Evolutionary conservation across 2,797 vertebrate genomes (phyloP), one percentile per base, ranked within the genome.

Genomic region (Serranus cabrilla): DNA sequence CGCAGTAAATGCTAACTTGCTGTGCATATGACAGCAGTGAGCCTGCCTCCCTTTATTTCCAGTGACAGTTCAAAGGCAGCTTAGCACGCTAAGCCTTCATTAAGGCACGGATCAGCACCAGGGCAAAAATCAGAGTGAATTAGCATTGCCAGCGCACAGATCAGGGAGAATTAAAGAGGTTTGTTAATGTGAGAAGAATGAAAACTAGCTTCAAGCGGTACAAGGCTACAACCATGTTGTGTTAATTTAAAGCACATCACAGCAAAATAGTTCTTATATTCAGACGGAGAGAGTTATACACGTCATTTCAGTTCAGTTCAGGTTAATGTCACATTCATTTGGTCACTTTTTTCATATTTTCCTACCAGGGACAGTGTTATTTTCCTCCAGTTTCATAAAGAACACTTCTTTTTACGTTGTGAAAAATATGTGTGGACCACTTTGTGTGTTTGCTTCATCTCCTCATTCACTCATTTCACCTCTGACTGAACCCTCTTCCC

Each of bases 61-160:
- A 77, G 56, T 82, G 93, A 93, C 92, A 92, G 91, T 91, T 92
- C 89, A 93, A 94, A 93, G 90, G 87, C 71, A 79, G 88, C 81
- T 91, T 76, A 83, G 79, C 79, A 68, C 37, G 58, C 82, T 79
- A 86, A 89, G 89, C 88, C 87, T 85, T 92, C 86, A 94, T 92
- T 93, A 92, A 82, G 82, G 78, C 83, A 78, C 13, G 72, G 89
- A 88, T 92, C 87, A 92, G 75, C 75, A 89, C 77, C 80, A 62
- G 84, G 79, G 76, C 47, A 81, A 71, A 88, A 73, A 80, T 83
- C 76, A 42, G 51, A 64, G 59, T 71, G 68, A 91, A 91, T 92
- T 87, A 87, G 76, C 73, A 70, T 73, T 13, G 59, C 80, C 80
- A 49, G 67, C 5, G 13, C 74, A 76, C 34, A 39, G 78, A 67